phyloP scores from a whole-genome alignment of 2,797 vertebrate species.

The Garrulus glandarius region DNA sequence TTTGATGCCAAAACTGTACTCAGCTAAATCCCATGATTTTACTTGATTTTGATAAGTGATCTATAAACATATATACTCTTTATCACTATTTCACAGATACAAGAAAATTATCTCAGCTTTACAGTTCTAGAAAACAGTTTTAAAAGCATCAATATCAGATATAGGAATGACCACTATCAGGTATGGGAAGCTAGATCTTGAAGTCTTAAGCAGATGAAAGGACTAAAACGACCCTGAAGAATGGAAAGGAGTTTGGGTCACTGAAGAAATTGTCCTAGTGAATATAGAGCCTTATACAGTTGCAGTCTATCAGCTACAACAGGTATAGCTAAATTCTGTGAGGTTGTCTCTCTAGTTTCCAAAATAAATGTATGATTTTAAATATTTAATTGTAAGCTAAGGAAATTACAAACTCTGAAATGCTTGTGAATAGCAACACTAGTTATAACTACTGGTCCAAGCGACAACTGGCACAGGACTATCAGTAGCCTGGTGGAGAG shows the following conservation, averaged over 20 bases:
- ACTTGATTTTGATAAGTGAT: neutral
- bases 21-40: neutral
- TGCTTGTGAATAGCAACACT: neutral
- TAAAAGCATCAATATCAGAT: neutral
- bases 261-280: neutral
- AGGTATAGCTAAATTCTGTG: neutral
- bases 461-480: neutral
- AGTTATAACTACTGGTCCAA: neutral
- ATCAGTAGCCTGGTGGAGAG: rapidly evolving
- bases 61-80: neutral
- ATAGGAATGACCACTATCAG: neutral
- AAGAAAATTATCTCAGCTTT: neutral
- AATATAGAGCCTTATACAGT: neutral
- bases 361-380: neutral
- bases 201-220: neutral
- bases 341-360: neutral
- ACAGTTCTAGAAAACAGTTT: neutral
- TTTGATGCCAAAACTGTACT: neutral
- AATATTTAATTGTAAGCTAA: neutral
- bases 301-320: neutral
- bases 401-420: neutral
- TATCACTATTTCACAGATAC: neutral
- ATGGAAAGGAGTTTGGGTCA: neutral
- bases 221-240: neutral
- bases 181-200: neutral